Percentiles rank a stretch among this genome's conserved stretches.
These are phyloP conservation scores for Leptarthrus brevirostris DNA, from an alignment of 2,888 invertebrate species.

Conservation along the genomic window DNA sequence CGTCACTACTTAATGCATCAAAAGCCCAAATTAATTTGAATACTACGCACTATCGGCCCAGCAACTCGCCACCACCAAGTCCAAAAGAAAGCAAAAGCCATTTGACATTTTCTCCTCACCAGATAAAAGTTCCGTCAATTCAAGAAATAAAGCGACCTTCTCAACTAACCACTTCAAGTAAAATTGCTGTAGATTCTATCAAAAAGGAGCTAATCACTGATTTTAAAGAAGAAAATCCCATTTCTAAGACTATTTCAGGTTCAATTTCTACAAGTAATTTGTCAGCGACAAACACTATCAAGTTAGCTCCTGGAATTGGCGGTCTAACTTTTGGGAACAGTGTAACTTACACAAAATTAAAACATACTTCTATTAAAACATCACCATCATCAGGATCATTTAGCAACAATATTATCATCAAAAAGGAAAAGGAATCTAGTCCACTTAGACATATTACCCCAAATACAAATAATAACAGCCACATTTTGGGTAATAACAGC, in stretches of 20 bases:
- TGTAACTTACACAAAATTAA: slow-evolving; percentile 65
- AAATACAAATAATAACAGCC: slow-evolving; percentile 22
- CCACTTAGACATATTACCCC: slow-evolving; percentile 30
- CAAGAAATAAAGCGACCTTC: slow-evolving; percentile 63
- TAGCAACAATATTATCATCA: slow-evolving; percentile 35
- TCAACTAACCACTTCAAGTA: slow-evolving; percentile 59
- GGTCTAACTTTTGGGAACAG: slow-evolving; percentile 67
- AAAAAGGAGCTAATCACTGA: slow-evolving; percentile 74
- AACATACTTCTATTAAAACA: slow-evolving; percentile 59
- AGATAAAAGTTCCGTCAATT: slow-evolving; percentile 74
- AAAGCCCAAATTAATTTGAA: slow-evolving; percentile 62
- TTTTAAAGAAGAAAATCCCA: slow-evolving; percentile 16
- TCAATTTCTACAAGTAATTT: neutral
- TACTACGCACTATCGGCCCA: slow-evolving; percentile 52
- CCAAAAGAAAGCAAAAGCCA: slow-evolving; percentile 77
- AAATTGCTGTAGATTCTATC: slow-evolving; percentile 67
- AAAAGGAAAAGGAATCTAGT: slow-evolving; percentile 52
- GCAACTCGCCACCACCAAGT: too few relatives aligned
- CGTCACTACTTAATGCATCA: slow-evolving; percentile 60
- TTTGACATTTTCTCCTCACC: slow-evolving; percentile 77
- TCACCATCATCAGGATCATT: slow-evolving; percentile 26
- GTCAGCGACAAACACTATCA: slow-evolving; percentile 62
- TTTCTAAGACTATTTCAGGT: slow-evolving; percentile 20
- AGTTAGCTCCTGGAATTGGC: slow-evolving; percentile 66
- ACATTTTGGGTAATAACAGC: slow-evolving; percentile 19